Base-by-base conservation (phyloP, 2,888 invertebrate species). In the Xanthia togata region DNA sequence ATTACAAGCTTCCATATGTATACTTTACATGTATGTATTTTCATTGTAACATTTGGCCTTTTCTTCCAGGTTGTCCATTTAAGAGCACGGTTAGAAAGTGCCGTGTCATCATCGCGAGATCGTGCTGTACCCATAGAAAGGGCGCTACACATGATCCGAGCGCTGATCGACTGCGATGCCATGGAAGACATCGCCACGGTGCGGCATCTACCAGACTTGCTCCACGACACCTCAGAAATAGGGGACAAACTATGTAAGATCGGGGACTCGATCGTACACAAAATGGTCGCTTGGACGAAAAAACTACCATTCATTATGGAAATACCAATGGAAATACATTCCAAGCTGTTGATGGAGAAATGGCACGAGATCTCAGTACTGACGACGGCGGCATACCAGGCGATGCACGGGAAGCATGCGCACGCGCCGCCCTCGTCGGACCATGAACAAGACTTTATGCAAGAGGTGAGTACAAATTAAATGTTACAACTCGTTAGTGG, bases 221-320 rank as follows among this genome's bases (percentile, higher is more conserved):
- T 99, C 88, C 98, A 98, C 94, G 98, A 98, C 94, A 98, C 98
- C 93, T 98, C 98, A 88, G 98, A 98, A 96, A 98, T 99, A 91
- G 98, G 98, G 91, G 98, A 99, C 94, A 99, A 98, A 95, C 97
- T 99, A 90, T 99, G 99, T 97, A 98, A 98, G 96, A 99, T 99
- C 92, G 99, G 99, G 72, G 99, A 99, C 97, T 99, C 99, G 88
- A 99, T 99, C 92, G 99, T 99, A 78, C 99, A 99, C 97, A 99
- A 99, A 97, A 97, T 99, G 97, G 99, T 99, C 88, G 99, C 99
- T 95, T 99, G 99, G 99, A 99, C 99, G 91, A 99, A 99, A 96
- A 98, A 99, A 96, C 97, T 99, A 95, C 99, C 99, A 78, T 99
- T 99, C 96, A 99, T 99, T 95, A 97, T 98, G 95, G 99, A 99